phyloP scores from a whole-genome alignment of 2,113 vertebrate species.

The Dromiciops gliroides region DNA sequence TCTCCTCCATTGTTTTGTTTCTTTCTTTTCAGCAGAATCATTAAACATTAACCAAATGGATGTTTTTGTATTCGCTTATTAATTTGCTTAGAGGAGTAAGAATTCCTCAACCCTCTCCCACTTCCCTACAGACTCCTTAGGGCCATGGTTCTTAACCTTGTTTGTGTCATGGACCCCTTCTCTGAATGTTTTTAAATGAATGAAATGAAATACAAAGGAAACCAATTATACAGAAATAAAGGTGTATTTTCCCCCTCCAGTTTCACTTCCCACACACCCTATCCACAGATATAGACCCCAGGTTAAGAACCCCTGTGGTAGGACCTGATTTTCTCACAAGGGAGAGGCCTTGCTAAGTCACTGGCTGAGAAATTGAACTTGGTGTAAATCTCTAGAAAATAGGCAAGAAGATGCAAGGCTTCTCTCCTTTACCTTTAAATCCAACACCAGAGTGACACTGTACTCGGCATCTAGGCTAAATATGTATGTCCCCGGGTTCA shows the following conservation, averaged over 20 bases:
- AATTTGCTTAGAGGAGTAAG: neutral
- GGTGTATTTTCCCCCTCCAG: neutral
- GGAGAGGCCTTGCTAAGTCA: neutral
- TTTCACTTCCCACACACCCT: neutral
- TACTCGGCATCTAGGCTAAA: rapidly evolving
- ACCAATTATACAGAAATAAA: neutral
- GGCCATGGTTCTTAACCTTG: neutral
- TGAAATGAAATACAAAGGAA: neutral
- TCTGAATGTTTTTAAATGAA: neutral
- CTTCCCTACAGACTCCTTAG: neutral
- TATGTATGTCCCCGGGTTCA: neutral
- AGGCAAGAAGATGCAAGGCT: neutral
- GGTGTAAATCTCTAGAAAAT: neutral
- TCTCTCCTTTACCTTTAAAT: rapidly evolving
- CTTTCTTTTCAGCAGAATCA: neutral
- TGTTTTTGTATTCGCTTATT: neutral
- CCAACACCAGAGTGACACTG: neutral
- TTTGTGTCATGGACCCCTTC: neutral
- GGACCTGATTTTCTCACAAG: neutral
- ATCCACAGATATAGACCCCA: neutral
- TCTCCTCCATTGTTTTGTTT: neutral
- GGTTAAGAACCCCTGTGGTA: neutral
- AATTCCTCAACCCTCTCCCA: neutral
- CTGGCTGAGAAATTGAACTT: neutral
- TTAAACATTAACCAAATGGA: neutral